Percentiles rank a stretch among this genome's conserved stretches.
phyloP scores from a whole-genome alignment of 2,797 vertebrate species.

The Gymnothorax javanicus region DNA sequence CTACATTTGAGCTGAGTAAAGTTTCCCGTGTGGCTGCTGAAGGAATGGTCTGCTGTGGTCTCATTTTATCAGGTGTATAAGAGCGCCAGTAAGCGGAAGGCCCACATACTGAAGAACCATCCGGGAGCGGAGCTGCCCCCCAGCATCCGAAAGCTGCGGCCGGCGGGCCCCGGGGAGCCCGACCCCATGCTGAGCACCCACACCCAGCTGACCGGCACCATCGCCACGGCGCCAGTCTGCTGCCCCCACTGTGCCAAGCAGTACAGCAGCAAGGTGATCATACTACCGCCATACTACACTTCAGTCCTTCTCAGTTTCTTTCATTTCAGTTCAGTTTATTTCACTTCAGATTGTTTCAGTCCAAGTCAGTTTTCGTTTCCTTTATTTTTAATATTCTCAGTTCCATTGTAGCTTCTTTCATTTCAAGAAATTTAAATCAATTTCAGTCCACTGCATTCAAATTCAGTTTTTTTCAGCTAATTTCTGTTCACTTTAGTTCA shows the following conservation, averaged over 20 bases:
- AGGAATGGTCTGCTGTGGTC: background rate
- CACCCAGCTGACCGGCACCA: conserved; percentile 96
- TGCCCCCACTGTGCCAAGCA: conserved; percentile 98
- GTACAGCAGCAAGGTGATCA: conserved; percentile 93
- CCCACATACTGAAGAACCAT: conserved; percentile 98
- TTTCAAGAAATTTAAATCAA: background rate
- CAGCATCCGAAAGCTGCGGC: conserved; percentile 93
- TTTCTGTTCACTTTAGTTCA: background rate
- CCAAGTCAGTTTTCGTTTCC: background rate
- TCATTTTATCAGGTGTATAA: conserved; percentile 86
- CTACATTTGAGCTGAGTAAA: background rate
- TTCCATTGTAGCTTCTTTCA: background rate
- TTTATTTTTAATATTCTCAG: background rate
- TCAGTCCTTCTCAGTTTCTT: background rate
- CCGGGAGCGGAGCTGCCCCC: conserved; percentile 94
- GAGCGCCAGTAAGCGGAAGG: conserved; percentile 97
- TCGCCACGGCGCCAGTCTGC: conserved; percentile 92
- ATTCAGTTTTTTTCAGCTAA: background rate
- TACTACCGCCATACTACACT: background rate
- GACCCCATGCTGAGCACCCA: conserved; percentile 98
- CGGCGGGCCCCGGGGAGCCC: conserved; percentile 90
- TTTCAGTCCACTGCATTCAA: background rate
- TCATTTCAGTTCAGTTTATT: background rate
- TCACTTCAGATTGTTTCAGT: background rate
- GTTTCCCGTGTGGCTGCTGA: background rate